Conservation (phyloP, 2,113 vertebrate genomes). For the Scomber japonicus region DNA sequence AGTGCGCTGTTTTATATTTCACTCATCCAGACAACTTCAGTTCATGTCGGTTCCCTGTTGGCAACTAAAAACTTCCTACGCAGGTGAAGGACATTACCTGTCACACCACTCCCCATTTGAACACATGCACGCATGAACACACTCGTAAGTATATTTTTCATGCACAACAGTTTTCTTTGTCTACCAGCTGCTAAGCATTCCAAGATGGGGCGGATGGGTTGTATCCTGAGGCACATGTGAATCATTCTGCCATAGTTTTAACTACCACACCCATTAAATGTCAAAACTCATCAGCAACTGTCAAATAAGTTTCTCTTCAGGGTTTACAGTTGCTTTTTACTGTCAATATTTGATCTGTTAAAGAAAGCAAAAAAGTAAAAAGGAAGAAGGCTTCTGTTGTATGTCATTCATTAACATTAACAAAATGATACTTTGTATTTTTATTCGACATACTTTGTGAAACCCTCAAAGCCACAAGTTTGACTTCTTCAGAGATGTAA, state of each 20-base stretch:
- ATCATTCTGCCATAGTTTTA: constrained; percentile 40
- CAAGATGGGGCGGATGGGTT: constrained; percentile 54
- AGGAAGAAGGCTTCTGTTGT: background rate
- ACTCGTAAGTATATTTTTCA: background rate
- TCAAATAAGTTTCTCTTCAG: constrained; percentile 10
- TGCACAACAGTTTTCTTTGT: constrained; percentile 64
- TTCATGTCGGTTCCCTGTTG: background rate
- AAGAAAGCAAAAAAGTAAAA: too few relatives aligned
- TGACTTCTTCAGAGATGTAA: background rate
- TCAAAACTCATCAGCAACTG: constrained; percentile 18
- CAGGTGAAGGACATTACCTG: constrained; percentile 32
- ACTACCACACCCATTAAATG: constrained; percentile 34
- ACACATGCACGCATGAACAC: constrained; percentile 23
- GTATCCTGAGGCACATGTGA: constrained; percentile 25
- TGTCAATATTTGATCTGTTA: background rate
- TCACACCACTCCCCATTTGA: constrained; percentile 59
- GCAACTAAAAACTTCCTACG: constrained; percentile 4
- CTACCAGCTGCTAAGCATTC: constrained; percentile 60
- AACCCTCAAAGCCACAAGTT: background rate
- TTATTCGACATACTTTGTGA: background rate
- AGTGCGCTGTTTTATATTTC: background rate
- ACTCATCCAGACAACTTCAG: constrained; percentile 35
- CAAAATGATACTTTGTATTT: background rate
- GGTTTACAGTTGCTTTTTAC: background rate
- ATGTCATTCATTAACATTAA: background rate